Conservation (phyloP, 2,797 vertebrate genomes). For the Emys orbicularis region DNA sequence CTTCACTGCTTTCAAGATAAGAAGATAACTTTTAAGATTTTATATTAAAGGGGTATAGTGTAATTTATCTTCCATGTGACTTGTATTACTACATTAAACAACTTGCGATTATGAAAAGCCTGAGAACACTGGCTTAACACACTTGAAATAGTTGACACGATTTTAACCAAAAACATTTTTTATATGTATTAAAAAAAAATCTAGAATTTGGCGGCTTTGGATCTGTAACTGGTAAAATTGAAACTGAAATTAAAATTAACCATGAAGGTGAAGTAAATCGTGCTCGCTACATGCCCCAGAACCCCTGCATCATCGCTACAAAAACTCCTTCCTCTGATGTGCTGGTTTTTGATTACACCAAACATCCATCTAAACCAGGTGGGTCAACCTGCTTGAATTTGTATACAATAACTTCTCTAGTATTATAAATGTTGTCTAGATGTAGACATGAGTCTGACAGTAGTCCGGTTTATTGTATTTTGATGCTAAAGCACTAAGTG, state of each 20-base stretch:
- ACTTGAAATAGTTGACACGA: not conserved
- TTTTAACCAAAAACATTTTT: not conserved
- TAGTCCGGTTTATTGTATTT: not conserved
- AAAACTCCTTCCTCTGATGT: conserved; percentile 95
- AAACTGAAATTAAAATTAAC: conserved; percentile 96
- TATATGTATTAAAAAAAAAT: not conserved
- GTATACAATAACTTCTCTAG: not conserved
- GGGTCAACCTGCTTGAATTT: not conserved
- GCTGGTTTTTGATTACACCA: conserved; percentile 94
- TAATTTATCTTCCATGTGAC: not conserved
- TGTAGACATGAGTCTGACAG: not conserved
- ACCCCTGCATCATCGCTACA: conserved; percentile 93
- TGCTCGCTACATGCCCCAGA: conserved; percentile 95
- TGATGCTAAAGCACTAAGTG: not conserved
- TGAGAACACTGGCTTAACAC: not conserved
- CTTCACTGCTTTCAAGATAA: not conserved
- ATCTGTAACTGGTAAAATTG: conserved; percentile 93
- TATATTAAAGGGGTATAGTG: not conserved
- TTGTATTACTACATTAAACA: not conserved
- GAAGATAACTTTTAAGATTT: not conserved
- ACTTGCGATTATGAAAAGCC: not conserved
- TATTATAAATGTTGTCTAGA: not conserved
- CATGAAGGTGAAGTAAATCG: conserved; percentile 96
- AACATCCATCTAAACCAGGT: conserved; percentile 93
- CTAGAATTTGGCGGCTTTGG: conserved; percentile 95